Evolutionary conservation across 2,113 vertebrate species (phyloP).

Genomic region (Butorides virescens): DNA sequence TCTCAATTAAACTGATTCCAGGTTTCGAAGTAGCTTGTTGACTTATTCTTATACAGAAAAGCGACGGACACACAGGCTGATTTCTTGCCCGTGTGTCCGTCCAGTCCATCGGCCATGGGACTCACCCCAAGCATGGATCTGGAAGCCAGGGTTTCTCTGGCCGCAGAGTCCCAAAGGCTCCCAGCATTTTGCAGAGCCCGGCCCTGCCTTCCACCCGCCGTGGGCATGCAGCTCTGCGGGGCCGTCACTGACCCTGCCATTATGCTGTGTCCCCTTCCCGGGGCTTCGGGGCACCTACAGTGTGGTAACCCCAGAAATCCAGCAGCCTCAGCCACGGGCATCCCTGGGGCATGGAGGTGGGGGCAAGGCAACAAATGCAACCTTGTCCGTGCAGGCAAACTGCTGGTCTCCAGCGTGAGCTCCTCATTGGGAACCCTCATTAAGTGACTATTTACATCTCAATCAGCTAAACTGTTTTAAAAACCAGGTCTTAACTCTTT

Average conservation of each 20-base stretch:
- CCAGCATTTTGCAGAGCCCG: neutral
- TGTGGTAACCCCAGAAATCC: neutral
- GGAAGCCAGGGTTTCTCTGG: neutral
- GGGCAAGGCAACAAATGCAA: neutral
- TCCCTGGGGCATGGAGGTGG: neutral
- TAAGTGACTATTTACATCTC: neutral
- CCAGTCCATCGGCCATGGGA: neutral
- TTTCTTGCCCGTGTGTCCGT: neutral
- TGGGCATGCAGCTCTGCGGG: neutral
- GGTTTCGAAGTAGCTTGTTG: neutral
- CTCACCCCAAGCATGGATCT: neutral
- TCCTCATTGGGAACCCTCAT: neutral
- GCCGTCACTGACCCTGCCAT: no score
- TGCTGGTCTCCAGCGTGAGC: neutral
- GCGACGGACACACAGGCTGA: neutral
- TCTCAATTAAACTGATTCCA: neutral
- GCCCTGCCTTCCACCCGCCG: neutral
- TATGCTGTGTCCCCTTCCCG: no score
- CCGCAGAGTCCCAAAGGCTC: neutral
- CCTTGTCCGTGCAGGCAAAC: neutral
- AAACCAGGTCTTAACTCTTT: neutral
- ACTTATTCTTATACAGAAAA: neutral
- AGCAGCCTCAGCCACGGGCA: neutral
- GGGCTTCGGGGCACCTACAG: neutral
- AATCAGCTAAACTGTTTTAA: neutral